Evolutionary conservation across 2,797 vertebrate genomes (phyloP), one percentile per base, ranked within the genome.

Genomic region (Sebastes itinus): DNA sequence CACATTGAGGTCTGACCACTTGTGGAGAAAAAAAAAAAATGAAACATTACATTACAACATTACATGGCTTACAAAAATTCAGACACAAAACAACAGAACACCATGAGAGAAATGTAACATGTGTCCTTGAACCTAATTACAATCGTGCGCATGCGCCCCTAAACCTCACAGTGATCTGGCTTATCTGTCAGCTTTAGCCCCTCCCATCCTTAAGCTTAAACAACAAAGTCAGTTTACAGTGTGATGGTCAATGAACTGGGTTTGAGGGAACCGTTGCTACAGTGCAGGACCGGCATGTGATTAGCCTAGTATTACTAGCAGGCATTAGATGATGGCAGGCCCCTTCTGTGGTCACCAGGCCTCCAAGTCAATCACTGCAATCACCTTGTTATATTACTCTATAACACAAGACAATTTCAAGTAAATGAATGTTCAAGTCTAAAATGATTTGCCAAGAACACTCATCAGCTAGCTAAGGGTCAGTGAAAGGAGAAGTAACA

Each of bases 61-160:
- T 23, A 58, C 25, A 55, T 7, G 13, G 7, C 22, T 28, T 58
- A 58, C 1, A 22, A 63, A 61, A 54, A 65, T 25, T 55, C 22
- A 0, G 13, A 63, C 30, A 75, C 42, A 72, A 30, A 73, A 25
- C 30, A 71, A 80, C 64, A 75, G 76, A 87, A 71, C 60, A 83
- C 46, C 72, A 76, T 82, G 85, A 80, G 82, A 92, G 89, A 93
- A 92, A 88, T 83, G 82, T 49, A 92, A 89, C 82, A 85, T 82
- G 86, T 93, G 94, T 94, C 95, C 95, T 96, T 96, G 94, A 95
- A 93, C 86, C 89, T 93, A 95, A 95, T 95, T 93, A 95, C 78
- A 75, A 85, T 89, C 81, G 58, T 25, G 92, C 91, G 83, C 95
- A 95, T 94, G 94, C 90, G 90, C 88, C 76, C 11, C 62, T 77